Base-by-base conservation (phyloP, 2,888 invertebrate genomes). In the Muschampia staudingeri region DNA sequence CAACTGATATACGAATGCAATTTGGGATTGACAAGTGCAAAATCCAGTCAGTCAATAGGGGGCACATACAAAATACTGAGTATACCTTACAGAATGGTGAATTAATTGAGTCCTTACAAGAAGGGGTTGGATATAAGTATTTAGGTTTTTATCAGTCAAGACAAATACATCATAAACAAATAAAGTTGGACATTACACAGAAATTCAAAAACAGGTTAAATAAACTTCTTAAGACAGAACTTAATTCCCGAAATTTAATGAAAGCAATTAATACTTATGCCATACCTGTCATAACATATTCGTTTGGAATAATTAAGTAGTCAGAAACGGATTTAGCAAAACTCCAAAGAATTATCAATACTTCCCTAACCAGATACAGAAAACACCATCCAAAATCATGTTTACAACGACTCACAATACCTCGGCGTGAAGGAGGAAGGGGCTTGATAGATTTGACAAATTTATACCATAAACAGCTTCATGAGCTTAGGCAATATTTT, bases 201-300 rank as follows among this genome's bases (percentile, higher is more conserved):
- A 19, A 65, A 4, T 65, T 65, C 65, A 65, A 65, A 42, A 11
- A 42, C 42, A 42, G 42, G 7, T 42, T 42, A 42, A 42, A 42
- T 42, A 8, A 42, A 42, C 8, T 42, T 42, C 42, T 42, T 42
- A 42, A 42, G 11, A 42, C 42, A 42, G 42, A 42, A 42, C 42
- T 71, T 19, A 42, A 71, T 34, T 71, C 71, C 5, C 40, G 44
- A 2, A 71, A 71, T 71, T 19, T 71, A 40, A 25, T 71, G 9
- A 40, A 71, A 42, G 71, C 71, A 42, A 42, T 71, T 5, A 71
- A 71, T 71, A 42, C 71, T 42, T 71, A n/a, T 34, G 71, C 71
- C 30, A 11, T 14, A 76, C 72, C 72, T 3, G 48, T 72, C 12
- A 14, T 72, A 25, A 71, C 71, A 25, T 71, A 71, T 42, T 71